Evolutionary conservation across 2,888 invertebrate species (phyloP), one percentile per base, ranked within the genome.

Genomic region (Lumbricus terrestris): DNA sequence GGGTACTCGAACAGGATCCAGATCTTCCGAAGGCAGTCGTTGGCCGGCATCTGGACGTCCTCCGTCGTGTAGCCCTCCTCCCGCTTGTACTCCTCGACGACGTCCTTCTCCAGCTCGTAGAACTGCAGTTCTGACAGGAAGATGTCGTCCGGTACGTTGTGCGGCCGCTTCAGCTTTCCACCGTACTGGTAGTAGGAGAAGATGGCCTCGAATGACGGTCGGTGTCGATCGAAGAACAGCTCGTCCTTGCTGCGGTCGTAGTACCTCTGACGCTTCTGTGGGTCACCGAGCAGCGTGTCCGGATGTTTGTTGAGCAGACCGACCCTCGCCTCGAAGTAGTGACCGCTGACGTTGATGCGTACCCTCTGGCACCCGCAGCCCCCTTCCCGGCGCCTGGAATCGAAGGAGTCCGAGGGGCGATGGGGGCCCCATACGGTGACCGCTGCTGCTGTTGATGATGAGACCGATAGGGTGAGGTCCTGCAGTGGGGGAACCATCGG

Each of bases 1-100:
- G 95, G 95, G 92, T 94, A 94, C 91, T 95, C 95, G 93, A 95
- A 94, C 16, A 95, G 91, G 93, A 94, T 93, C 95, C 95, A 95
- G 6, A 95, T 92, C 91, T 93, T 93, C 91, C 93, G 92, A 92
- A 94, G 93, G 90, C 93, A 92, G 33, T 92, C 93, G 90, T 94
- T 93, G 69, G 93, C 93, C 18, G 95, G 95, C 40, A 95, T 92
- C 42, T 93, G 92, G 69, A 93, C 92, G 82, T 93, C 93, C 88
- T 94, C 94, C 82, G 93, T 92, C 5, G 93, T 93, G 92, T 95
- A 95, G 11, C 95, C 95, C 92, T 95, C 95, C 34, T 93, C 93
- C 38, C 92, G 92, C 91, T 94, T 94, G 92, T 95, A 95, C 38
- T 93, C 93, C 47, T 94, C 95, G 20, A 95, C 92, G 34, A 94